These are phyloP conservation scores for Marmota monax DNA, from an alignment of 2,113 vertebrate species.

Conservation along the genomic window DNA sequence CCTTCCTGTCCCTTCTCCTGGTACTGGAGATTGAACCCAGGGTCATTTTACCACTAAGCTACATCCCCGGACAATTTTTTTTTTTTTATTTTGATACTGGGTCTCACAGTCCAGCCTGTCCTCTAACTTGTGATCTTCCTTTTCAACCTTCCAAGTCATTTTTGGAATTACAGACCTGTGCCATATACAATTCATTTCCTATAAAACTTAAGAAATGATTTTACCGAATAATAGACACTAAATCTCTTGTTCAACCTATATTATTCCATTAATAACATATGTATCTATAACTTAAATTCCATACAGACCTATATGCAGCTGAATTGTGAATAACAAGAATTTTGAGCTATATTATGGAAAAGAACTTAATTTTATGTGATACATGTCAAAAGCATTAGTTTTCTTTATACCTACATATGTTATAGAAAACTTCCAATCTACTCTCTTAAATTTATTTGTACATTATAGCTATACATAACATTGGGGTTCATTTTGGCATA, in stretches of 20 bases:
- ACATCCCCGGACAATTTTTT: too few species aligned
- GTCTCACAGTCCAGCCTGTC: too few species aligned
- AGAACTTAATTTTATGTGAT: constrained; percentile 32
- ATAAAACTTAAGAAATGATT: neutral
- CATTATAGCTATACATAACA: too few species aligned
- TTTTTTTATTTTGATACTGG: too few species aligned
- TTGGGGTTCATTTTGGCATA: too few species aligned
- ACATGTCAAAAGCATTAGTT: neutral
- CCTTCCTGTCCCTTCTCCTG: too few species aligned
- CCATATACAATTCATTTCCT: neutral
- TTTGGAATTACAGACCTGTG: neutral
- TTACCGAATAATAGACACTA: constrained; percentile 14
- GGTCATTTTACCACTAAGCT: too few species aligned
- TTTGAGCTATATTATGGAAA: neutral
- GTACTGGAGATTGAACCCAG: too few species aligned
- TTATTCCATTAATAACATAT: constrained; percentile 8
- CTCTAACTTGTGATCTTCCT: neutral
- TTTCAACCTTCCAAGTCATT: neutral
- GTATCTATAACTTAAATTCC: neutral
- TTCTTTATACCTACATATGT: neutral
- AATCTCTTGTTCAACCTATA: neutral
- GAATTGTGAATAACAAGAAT: constrained; percentile 29
- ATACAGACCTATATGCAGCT: neutral
- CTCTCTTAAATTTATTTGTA: too few species aligned
- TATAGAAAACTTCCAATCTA: neutral